Base-by-base conservation (phyloP, 2,797 vertebrate species). In the Poeciliopsis turneri region DNA sequence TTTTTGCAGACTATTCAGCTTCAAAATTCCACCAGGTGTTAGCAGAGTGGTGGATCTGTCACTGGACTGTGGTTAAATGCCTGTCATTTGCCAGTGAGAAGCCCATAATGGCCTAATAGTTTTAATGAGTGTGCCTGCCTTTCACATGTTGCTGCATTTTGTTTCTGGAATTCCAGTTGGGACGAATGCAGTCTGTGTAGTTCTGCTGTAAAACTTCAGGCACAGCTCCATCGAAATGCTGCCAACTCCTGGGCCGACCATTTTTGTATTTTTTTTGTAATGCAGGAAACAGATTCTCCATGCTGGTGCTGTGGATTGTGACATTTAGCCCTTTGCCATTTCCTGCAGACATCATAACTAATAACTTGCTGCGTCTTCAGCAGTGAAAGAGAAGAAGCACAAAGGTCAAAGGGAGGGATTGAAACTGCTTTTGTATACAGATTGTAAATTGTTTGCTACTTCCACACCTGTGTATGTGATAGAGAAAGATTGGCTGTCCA, bases 221-320 rank as follows among this genome's bases (percentile, higher is more conserved):
- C 83, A 3, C 68, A 3, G 76, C 75, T 84, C 83, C 84, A 77
- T 69, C 39, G 0, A 39, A 68, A 45, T 1, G 9, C 84, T 78
- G 84, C 83, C 85, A 90, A 81, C 78, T 85, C 72, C 72, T 23
- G 9, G 77, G 76, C 64, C 68, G 45, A 61, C 78, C 82, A 15
- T 78, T 61, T 74, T 53, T 53, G 51, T 53, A 53, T 25, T 53
- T 25, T 25, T 90, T 77, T 90, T 90, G 64, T 83, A 83, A 91
- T 80, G 69, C 83, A 88, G 92, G 90, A 89, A 92, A 84, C 84
- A 85, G 85, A 92, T 92, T 86, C 81, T 92, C 41, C 89, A 79
- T 66, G 75, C 86, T 74, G 74, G 70, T 86, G 89, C 83, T 87
- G 84, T 82, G 81, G 84, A 86, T 84, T 83, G 77, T 82, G 86